Base-by-base conservation (phyloP, 2,888 invertebrate genomes). In the Prosopocoilus inquinatus region DNA sequence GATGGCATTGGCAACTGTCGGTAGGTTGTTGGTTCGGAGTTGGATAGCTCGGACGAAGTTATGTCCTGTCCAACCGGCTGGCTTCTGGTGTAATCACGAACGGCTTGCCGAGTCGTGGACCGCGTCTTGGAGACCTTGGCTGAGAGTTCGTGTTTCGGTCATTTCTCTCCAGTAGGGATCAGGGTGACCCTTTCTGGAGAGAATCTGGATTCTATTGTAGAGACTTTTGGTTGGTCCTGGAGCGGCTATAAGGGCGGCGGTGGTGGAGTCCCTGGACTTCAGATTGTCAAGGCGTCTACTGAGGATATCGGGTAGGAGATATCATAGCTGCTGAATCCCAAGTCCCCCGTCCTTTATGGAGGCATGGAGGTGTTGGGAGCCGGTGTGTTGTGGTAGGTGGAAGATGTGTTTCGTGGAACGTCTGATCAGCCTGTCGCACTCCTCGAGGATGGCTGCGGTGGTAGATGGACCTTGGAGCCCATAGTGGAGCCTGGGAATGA, bases 401-500 rank as follows among this genome's bases (percentile, higher is more conserved):
- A 75, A 50, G 67, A 69, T 68, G 3, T 39, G 55, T 47, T 75
- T 62, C 0, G 71, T 60, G 0, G 62, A 59, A 0, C 44, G 54
- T 43, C 72, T 65, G 33, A 76, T 64, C 35, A 67, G 57, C 0
- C 65, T 39, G 54, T 78, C 76, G 13, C 71, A 56, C 38, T 65
- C 61, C 2, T 64, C 58, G 0, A 78, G 59, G 0, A 41, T 16
- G 0, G 45, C 57, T 1, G 56, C 52, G 0, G 66, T 65, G 0
- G 64, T 43, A 1, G 56, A 56, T 0, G 71, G 70, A 1, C 70
- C 59, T 36, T 75, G 75, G 0, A 78, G 53, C 0, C 67, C 63
- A 59, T 78, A 74, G 9, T 67, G 50, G 8, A 71, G 62, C 2
- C 67, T 58, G 1, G 76, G 76, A 0, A 78, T 52, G 1, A 78